Base-by-base conservation (phyloP, 2,113 vertebrate species). In the Balaenoptera acutorostrata region DNA sequence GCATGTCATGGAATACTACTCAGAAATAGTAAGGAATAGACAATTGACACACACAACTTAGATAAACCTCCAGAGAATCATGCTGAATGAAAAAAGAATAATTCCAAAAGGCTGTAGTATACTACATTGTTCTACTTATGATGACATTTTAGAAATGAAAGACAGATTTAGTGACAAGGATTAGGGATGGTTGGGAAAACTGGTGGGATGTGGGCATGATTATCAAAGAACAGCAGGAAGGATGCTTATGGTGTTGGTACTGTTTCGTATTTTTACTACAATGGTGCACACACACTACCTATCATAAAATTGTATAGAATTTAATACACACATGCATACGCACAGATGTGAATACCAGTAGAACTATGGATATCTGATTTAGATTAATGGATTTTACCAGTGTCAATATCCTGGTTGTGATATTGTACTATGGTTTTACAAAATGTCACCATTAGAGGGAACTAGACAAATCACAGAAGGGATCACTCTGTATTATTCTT, bases 391-490 rank as follows among this genome's bases (percentile, higher is more conserved):
- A 57, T 12, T 64, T 72, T 55, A 21, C 31, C 18, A 31, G n/a
- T 13, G 18, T 66, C 12, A 1, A 27, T 49, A 14, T 57, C 31
- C 23, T 33, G 6, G 3, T n/a, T 78, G 18, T 29, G 23, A 46
- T 41, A 72, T 5, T 33, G 0, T 4, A 44, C 11, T 33, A 29
- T 23, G 5, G 4, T 17, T 74, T 49, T 41, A 6, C 11, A 36
- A 85, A 78, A 80, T 31, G 18, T 41, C 39, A 80, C 27, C 36
- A n/a, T 31, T 59, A 55, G 25, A 1, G 6, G 13, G 29, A 90
- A 66, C 5, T 7, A 1, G 44, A n/a, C 9, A 78, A 20, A n/a
- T 7, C 66, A 10, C 0, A 46, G 1, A 88, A n/a, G 4, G 5
- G 8, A 46, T 84, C 27, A 52, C n/a, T 31, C 39, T 63, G 8